phyloP scores from a whole-genome alignment of 2,888 invertebrate genomes.

The Seira ritae region DNA sequence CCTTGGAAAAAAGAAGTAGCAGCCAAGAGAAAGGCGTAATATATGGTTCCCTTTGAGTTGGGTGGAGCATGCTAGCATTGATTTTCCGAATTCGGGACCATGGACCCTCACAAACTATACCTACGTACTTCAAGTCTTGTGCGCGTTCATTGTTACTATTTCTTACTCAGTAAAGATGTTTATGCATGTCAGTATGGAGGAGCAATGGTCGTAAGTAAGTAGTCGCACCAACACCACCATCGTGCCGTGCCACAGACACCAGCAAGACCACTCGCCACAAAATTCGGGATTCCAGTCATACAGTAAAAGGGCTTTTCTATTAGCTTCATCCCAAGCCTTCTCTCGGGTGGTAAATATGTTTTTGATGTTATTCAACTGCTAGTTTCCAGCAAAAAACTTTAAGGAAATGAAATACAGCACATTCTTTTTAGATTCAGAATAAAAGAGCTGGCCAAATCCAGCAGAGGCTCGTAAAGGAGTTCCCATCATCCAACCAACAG shows the following conservation, averaged over 20 bases:
- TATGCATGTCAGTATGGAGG: conserved; percentile 7
- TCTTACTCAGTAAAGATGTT: neutral
- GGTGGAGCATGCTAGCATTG: conserved; percentile 62
- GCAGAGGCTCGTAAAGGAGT: conserved; percentile 18
- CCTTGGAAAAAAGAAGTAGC: neutral
- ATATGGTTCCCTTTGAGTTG: conserved; percentile 38
- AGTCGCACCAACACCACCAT: conserved; percentile 29
- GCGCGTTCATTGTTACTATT: neutral
- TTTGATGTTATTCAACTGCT: conserved; percentile 12
- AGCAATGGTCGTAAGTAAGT: conserved; percentile 10
- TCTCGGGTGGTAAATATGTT: conserved; percentile 13
- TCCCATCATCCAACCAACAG: conserved; percentile 13
- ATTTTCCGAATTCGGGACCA: conserved; percentile 61
- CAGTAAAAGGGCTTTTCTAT: conserved; percentile 28
- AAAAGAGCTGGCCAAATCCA: neutral
- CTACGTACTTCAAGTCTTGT: neutral
- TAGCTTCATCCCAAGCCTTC: conserved; percentile 18
- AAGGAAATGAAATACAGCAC: conserved; percentile 15
- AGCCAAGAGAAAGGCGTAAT: conserved; percentile 19
- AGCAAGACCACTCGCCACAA: conserved; percentile 32
- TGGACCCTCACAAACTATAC: conserved; percentile 27
- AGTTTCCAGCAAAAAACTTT: conserved; percentile 6
- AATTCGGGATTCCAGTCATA: conserved; percentile 43
- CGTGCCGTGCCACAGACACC: conserved; percentile 1
- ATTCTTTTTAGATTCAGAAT: neutral